Base-by-base conservation (phyloP, 2,797 vertebrate species). In the Poeciliopsis paucimaculata region DNA sequence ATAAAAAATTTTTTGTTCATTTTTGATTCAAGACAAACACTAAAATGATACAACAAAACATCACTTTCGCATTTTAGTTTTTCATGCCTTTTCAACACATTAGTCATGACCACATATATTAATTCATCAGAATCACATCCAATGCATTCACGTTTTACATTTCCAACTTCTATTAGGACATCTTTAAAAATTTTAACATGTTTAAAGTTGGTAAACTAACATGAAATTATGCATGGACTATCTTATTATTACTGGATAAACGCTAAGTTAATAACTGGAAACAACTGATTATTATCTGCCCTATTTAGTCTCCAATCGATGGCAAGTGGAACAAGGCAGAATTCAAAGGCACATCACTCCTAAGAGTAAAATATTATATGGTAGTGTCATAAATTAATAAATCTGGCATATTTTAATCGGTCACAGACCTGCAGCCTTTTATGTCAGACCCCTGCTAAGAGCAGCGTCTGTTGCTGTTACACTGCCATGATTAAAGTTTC, bases 41-140 rank as follows among this genome's bases (percentile, higher is more conserved):
- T 78, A 6, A 49, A 84, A 26, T 64, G 75, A 51, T n/a, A 80
- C 15, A 51, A 76, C n/a, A 76, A 66, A 0, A 57, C 68, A 68
- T 57, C 36, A 49, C 68, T 34, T 3, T 1, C 66, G 18, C 57
- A 34, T 39, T 77, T 1, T 75, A 64, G 34, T 46, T 43, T 12
- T 26, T 62, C 12, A 73, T 23, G 6, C 47, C 51, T 13, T 18
- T 36, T 49, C 8, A 20, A 72, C 45, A 49, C n/a, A 72, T 23
- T 28, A 28, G 0, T 31, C 28, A 49, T 49, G 16, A 72, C 5
- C n/a, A 49, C 8, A 51, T 23, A 34, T 6, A 62, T 62, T 34
- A 62, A 28, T 60, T 60, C 13, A 31, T 60, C 11, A 60, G 55
- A 60, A 28, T 62, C n/a, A 16, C 5, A 15, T 12, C 20, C 9